These are phyloP conservation scores for Rhipidura dahli DNA, from an alignment of 2,113 vertebrate species.

Conservation along the genomic window DNA sequence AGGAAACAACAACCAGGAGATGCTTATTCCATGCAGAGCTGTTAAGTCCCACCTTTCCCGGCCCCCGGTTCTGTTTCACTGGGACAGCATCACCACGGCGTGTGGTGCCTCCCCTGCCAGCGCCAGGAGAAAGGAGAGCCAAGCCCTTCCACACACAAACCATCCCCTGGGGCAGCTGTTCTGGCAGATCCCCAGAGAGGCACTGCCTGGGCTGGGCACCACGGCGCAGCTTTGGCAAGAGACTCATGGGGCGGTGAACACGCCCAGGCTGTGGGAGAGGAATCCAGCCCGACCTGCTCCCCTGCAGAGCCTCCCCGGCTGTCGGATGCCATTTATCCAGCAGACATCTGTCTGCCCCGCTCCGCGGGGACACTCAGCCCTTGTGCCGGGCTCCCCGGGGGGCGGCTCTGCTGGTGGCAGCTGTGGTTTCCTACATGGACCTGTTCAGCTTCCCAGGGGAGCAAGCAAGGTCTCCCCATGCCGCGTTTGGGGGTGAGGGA, in stretches of 20 bases:
- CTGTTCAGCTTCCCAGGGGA: background rate
- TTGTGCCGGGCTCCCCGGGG: background rate
- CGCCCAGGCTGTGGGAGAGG: constrained; percentile 56
- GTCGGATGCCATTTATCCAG: constrained; percentile 23
- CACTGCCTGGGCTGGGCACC: constrained; percentile 7
- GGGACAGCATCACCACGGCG: accelerated
- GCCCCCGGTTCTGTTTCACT: background rate
- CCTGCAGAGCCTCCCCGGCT: constrained; percentile 6
- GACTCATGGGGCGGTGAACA: background rate
- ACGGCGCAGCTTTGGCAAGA: background rate
- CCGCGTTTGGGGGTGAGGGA: background rate
- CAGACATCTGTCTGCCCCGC: constrained; percentile 47
- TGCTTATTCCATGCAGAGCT: background rate
- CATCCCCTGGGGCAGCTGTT: background rate
- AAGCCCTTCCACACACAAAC: background rate
- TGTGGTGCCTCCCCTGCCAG: background rate
- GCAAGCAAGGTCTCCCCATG: accelerated
- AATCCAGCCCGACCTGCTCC: constrained; percentile 48
- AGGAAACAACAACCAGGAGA: background rate
- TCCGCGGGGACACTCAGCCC: background rate
- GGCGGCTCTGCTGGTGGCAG: background rate
- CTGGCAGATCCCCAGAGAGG: background rate
- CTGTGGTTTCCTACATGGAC: background rate
- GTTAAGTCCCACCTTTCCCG: background rate
- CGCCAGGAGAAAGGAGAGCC: background rate